Evolutionary conservation across 2,797 vertebrate species (phyloP).

Genomic region (Cygnus olor): DNA sequence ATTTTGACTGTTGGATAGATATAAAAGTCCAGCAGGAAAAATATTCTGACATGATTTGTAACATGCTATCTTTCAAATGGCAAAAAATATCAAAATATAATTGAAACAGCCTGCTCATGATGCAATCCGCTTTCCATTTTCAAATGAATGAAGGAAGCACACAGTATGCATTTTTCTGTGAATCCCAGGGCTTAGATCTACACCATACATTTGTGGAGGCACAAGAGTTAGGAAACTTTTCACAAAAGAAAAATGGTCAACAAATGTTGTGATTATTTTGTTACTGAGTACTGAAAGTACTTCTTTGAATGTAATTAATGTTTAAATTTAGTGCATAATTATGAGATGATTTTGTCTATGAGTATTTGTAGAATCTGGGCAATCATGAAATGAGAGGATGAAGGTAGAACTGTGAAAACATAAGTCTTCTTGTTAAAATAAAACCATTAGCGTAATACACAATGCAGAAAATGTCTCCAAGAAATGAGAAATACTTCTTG

Average conservation of each 20-base stretch:
- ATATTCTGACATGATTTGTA: constrained; percentile 71
- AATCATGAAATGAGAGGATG: neutral
- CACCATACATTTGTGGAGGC: neutral
- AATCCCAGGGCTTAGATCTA: neutral
- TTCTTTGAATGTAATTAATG: neutral
- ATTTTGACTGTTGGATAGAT: constrained; percentile 70
- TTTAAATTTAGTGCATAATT: constrained; percentile 1
- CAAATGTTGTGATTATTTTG: neutral
- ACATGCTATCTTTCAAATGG: constrained; percentile 60
- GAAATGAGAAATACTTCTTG: constrained; percentile 1
- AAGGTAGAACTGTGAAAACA: neutral
- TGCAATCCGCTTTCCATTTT: constrained; percentile 39
- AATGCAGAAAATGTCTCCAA: neutral
- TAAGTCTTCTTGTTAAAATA: neutral
- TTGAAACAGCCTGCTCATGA: constrained; percentile 54
- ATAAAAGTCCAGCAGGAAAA: constrained; percentile 68
- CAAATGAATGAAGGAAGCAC: constrained; percentile 41
- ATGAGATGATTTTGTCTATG: neutral
- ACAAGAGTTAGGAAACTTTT: constrained; percentile 6
- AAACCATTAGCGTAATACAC: neutral
- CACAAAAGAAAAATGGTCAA: neutral
- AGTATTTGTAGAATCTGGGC: neutral
- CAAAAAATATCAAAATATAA: constrained; percentile 64
- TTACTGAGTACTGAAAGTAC: neutral
- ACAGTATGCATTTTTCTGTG: constrained; percentile 9